phyloP scores from a whole-genome alignment of 2,113 vertebrate species.

The Syrrhaptes paradoxus region DNA sequence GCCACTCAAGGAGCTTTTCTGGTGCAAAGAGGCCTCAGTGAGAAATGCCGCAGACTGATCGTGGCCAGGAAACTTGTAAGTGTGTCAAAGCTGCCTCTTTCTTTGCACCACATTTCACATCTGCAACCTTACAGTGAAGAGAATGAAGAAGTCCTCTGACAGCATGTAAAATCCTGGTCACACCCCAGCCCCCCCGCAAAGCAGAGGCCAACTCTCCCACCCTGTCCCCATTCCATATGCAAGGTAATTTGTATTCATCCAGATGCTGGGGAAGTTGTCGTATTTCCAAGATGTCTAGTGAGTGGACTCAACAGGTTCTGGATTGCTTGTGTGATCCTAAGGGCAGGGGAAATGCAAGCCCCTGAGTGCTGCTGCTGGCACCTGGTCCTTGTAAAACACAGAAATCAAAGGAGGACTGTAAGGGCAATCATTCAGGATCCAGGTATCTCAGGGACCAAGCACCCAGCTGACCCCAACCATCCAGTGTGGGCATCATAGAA shows the following conservation, averaged over 20 bases:
- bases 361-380: fast-evolving
- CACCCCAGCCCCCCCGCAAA: fast-evolving
- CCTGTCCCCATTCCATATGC: neutral
- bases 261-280: neutral
- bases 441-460: neutral
- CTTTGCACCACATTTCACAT: neutral
- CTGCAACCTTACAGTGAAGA: neutral
- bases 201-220: neutral
- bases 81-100: neutral
- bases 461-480: fast-evolving
- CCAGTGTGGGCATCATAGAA: neutral
- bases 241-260: neutral
- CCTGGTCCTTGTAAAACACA: neutral
- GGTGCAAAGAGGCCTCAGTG: fast-evolving
- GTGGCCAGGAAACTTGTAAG: neutral
- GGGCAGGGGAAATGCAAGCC: neutral
- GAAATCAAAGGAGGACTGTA: neutral
- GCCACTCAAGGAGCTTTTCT: fast-evolving
- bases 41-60: neutral
- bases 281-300: neutral
- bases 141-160: neutral
- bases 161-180: neutral
- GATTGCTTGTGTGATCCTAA: neutral
- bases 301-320: neutral
- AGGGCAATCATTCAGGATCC: neutral